Evolutionary conservation across 2,797 vertebrate genomes (phyloP).

Genomic region (Pseudochirops corinnae): DNA sequence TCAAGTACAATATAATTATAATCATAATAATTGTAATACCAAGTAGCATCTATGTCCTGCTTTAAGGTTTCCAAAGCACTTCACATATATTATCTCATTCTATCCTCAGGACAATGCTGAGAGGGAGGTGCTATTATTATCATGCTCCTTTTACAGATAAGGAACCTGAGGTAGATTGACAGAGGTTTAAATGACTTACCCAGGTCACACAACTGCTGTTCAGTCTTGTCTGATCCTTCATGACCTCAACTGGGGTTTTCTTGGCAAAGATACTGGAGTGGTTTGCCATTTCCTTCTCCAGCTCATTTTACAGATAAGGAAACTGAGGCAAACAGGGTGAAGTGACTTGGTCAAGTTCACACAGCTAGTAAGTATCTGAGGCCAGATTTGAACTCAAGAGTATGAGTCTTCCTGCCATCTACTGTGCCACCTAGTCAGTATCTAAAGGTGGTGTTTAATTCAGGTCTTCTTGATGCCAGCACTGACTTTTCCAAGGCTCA

Average conservation of each 20-base stretch:
- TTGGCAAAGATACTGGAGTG: neutral
- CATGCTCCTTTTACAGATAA: neutral
- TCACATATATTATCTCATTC: neutral
- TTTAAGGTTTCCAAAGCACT: neutral
- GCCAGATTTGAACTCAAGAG: neutral
- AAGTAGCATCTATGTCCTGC: neutral
- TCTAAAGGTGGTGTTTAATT: neutral
- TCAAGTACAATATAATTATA: neutral
- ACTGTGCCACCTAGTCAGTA: neutral
- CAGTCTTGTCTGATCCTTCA: neutral
- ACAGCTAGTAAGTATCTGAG: neutral
- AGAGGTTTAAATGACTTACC: neutral
- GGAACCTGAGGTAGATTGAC: neutral
- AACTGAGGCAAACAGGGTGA: neutral
- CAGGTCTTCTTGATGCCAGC: neutral
- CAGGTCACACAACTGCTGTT: neutral
- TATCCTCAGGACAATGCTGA: neutral
- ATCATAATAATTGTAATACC: neutral
- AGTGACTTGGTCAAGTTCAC: neutral
- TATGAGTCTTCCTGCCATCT: neutral
- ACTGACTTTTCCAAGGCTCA: slow-evolving; percentile 28
- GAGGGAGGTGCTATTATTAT: neutral
- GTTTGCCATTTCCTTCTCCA: neutral
- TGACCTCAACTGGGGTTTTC: neutral
- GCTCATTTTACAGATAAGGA: neutral